Conservation (phyloP, 2,888 invertebrate species). For the Exocentrus adspersus region DNA sequence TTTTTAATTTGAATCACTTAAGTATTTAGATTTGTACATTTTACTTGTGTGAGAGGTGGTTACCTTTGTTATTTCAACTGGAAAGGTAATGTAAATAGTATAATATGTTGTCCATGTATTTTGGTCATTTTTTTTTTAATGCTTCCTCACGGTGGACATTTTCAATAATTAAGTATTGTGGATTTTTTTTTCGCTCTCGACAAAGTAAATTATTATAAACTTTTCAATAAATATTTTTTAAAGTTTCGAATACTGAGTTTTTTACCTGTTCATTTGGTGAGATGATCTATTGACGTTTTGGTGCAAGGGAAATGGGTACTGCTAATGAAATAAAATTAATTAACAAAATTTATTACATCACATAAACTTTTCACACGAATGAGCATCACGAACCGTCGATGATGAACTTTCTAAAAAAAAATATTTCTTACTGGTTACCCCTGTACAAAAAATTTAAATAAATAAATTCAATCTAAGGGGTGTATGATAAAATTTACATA, state of each 20-base stretch:
- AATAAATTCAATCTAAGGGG: no score
- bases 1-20: slow-evolving; percentile 31
- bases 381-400: no score
- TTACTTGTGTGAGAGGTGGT: slow-evolving; percentile 18
- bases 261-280: no score
- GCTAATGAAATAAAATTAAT: no score
- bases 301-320: no score
- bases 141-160: slow-evolving; percentile 10
- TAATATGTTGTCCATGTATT: slow-evolving; percentile 17
- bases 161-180: slow-evolving; percentile 14
- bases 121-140: slow-evolving; percentile 21
- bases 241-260: slow-evolving; percentile 12
- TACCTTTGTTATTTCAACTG: slow-evolving; percentile 17
- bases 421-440: no score
- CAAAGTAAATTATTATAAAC: slow-evolving; percentile 23
- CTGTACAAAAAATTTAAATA: no score
- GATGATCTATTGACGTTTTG: no score
- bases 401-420: no score
- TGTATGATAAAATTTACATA: no score
- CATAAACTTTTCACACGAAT: no score
- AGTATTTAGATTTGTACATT: slow-evolving; percentile 28
- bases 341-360: no score
- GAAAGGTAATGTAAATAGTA: slow-evolving; percentile 27
- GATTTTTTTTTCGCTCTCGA: slow-evolving; percentile 14
- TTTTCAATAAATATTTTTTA: slow-evolving; percentile 32